A percentile compares a stretch with the other conserved stretches of the same genome.
These are phyloP conservation scores for Globia sparganii DNA, from an alignment of 2,888 invertebrate species.

Conservation along the genomic window DNA sequence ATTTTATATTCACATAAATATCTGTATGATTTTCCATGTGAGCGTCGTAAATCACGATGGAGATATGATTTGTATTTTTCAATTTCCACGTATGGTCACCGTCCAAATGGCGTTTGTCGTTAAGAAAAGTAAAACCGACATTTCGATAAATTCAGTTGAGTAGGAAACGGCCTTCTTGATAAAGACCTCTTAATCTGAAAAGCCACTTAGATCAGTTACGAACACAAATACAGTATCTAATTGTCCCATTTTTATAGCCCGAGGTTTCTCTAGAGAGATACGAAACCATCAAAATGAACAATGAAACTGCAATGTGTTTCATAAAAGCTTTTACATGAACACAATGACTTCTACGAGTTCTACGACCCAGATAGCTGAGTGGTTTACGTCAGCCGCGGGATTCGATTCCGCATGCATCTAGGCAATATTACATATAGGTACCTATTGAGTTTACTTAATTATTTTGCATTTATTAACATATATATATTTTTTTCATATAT, in stretches of 20 bases:
- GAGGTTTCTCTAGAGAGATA: neutral
- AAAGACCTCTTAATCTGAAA: no score
- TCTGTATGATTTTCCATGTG: neutral
- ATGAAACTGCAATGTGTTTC: slow-evolving; percentile 33
- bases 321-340: slow-evolving; percentile 40
- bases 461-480: no score
- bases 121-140: slow-evolving; percentile 13
- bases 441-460: no score
- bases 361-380: slow-evolving; percentile 30
- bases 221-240: neutral
- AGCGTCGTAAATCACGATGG: slow-evolving; percentile 31
- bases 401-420: neutral
- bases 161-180: neutral
- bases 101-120: slow-evolving; percentile 15
- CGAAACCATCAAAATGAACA: slow-evolving; percentile 17
- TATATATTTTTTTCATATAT: no score
- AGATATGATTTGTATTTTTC: slow-evolving; percentile 8
- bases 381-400: slow-evolving; percentile 9
- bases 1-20: slow-evolving; percentile 27
- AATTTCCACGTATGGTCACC: slow-evolving; percentile 16
- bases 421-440: neutral
- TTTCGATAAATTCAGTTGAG: neutral
- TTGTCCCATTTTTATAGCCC: neutral
- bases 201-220: neutral
- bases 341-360: slow-evolving; percentile 49